Evolutionary conservation across 2,888 invertebrate species (phyloP).

Genomic region (Netelia virgata): DNA sequence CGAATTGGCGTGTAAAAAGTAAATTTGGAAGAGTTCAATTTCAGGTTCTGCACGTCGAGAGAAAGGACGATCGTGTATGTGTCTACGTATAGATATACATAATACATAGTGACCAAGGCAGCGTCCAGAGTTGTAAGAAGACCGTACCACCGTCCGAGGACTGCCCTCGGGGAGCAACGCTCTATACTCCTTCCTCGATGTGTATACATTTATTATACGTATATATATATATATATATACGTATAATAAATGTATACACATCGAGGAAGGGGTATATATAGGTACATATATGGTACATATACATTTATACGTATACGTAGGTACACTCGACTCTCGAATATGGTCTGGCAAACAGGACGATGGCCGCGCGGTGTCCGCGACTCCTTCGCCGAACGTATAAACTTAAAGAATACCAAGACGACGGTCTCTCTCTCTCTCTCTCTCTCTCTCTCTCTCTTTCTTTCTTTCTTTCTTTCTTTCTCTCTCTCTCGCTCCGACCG

Average conservation of each 20-base stretch:
- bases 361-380: constrained; percentile 14
- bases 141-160: constrained; percentile 16
- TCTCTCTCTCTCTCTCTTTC: not conserved
- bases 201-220: constrained; percentile 8
- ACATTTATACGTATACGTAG: constrained; percentile 9
- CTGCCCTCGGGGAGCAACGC: constrained; percentile 74
- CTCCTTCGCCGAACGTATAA: constrained; percentile 33
- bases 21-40: not conserved
- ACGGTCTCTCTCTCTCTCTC: not conserved
- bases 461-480: not conserved
- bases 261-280: too few species aligned
- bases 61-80: not conserved
- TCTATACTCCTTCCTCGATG: constrained; percentile 65
- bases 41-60: not conserved
- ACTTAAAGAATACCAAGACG: constrained; percentile 15
- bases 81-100: not conserved
- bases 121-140: not conserved
- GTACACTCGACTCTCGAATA: constrained; percentile 47
- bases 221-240: constrained; percentile 18
- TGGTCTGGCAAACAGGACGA: constrained; percentile 52
- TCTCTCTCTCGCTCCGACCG: not conserved
- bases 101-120: not conserved
- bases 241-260: too few species aligned
- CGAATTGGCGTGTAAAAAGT: not conserved
- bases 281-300: constrained; percentile 1